These are phyloP conservation scores for Drosophila siamana DNA, from an alignment of 2,888 invertebrate genomes.

Conservation along the genomic window DNA sequence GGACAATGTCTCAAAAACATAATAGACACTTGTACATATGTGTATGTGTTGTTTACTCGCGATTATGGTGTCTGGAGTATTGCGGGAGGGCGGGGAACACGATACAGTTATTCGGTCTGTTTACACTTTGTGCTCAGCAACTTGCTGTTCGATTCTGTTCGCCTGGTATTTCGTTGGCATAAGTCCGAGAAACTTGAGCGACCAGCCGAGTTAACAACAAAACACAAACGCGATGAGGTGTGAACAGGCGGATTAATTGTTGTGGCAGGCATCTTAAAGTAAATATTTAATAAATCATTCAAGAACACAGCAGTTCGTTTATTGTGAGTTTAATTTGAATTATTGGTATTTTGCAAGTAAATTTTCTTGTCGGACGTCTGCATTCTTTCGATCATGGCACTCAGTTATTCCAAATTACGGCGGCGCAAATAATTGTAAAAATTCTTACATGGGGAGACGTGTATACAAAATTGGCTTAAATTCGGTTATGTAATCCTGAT, in stretches of 20 bases:
- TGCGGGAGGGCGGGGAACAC: too few relatives aligned
- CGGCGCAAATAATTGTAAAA: neutral
- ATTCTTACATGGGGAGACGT: neutral
- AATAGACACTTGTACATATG: neutral
- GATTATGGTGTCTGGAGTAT: neutral
- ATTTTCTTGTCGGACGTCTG: neutral
- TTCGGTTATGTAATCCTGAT: too few relatives aligned
- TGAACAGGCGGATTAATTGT: neutral
- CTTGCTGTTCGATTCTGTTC: constrained; percentile 5
- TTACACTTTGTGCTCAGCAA: neutral
- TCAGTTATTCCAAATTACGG: too few relatives aligned
- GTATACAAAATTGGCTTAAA: too few relatives aligned
- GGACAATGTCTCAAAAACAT: neutral
- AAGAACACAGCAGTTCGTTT: too few relatives aligned
- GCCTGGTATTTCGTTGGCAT: constrained; percentile 7
- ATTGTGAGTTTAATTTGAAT: too few relatives aligned
- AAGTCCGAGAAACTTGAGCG: neutral
- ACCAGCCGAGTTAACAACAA: neutral
- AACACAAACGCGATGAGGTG: neutral
- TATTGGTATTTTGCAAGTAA: neutral
- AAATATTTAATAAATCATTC: neutral
- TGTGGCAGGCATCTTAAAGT: neutral
- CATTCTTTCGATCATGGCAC: too few relatives aligned
- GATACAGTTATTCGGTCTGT: neutral
- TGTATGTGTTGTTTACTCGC: neutral